Conservation (phyloP, 2,113 vertebrate species). For the Telmatochromis brichardi region DNA sequence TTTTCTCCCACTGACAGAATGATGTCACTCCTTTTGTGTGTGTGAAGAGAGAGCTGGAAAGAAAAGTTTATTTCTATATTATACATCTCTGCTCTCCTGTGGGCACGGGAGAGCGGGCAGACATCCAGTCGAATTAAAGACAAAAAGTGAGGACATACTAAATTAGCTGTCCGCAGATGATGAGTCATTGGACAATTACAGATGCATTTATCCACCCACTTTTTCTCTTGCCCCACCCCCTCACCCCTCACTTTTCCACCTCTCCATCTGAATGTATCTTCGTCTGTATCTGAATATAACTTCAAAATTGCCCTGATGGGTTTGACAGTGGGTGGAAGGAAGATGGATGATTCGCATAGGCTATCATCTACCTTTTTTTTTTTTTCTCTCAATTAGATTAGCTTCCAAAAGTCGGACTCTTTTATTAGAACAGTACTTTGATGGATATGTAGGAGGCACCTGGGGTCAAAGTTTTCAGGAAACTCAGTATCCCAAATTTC, state of each 20-base stretch:
- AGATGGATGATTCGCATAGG: not conserved
- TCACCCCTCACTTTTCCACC: not conserved
- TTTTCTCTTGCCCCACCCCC: not conserved
- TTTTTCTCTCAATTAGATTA: not conserved
- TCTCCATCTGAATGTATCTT: not conserved
- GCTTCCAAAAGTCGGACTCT: not conserved
- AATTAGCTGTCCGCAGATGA: conserved; percentile 22
- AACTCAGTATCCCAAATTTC: not conserved
- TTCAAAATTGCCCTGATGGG: not conserved
- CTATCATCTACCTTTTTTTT: not conserved
- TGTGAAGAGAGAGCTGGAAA: conserved; percentile 15
- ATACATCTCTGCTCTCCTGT: not conserved
- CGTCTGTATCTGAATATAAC: not conserved
- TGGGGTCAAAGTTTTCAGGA: not conserved
- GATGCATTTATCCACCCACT: not conserved
- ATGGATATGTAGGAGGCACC: not conserved
- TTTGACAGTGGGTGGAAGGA: not conserved
- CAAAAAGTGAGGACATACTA: not conserved
- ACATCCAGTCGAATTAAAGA: conserved; percentile 5
- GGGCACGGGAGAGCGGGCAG: not conserved
- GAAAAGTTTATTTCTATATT: conserved; percentile 30
- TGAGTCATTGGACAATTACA: conserved; percentile 48
- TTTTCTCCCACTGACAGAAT: conserved; percentile 60
- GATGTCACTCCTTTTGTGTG: conserved; percentile 46
- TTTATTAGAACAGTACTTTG: not conserved